Evolutionary conservation across 2,113 vertebrate species (phyloP).

Genomic region (Petroica traversi): DNA sequence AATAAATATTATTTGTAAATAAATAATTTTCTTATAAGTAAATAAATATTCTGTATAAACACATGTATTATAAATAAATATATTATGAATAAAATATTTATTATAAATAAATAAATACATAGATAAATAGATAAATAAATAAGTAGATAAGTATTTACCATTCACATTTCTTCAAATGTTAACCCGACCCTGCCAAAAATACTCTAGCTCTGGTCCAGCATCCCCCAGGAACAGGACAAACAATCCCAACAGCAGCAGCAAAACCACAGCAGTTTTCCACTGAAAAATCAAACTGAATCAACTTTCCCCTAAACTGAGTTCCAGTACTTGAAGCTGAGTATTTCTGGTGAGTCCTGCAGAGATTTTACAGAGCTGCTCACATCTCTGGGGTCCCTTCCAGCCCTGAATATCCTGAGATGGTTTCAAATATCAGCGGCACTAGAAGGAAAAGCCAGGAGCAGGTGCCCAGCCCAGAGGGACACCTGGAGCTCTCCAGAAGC

Average conservation of each 20-base stretch:
- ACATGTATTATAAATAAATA: too few relatives aligned
- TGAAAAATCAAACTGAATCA: background rate
- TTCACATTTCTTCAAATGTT: too few relatives aligned
- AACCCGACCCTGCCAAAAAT: background rate
- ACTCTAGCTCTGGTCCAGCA: background rate
- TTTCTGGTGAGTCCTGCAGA: background rate
- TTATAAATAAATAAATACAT: too few relatives aligned
- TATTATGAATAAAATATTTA: too few relatives aligned
- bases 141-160: too few relatives aligned
- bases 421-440: background rate
- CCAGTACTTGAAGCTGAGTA: background rate
- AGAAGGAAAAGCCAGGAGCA: constrained; percentile 13
- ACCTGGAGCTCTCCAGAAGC: constrained; percentile 44
- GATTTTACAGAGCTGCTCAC: background rate
- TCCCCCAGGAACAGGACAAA: background rate
- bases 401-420: background rate
- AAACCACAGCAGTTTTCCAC: background rate
- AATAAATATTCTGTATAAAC: too few relatives aligned
- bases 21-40: too few relatives aligned
- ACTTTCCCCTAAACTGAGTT: background rate
- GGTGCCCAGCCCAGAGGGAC: constrained; percentile 63
- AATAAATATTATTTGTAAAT: too few relatives aligned
- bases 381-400: background rate
- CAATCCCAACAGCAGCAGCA: background rate
- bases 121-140: too few relatives aligned